Conservation (phyloP, 2,113 vertebrate genomes). For the Malaclemys terrapin region DNA sequence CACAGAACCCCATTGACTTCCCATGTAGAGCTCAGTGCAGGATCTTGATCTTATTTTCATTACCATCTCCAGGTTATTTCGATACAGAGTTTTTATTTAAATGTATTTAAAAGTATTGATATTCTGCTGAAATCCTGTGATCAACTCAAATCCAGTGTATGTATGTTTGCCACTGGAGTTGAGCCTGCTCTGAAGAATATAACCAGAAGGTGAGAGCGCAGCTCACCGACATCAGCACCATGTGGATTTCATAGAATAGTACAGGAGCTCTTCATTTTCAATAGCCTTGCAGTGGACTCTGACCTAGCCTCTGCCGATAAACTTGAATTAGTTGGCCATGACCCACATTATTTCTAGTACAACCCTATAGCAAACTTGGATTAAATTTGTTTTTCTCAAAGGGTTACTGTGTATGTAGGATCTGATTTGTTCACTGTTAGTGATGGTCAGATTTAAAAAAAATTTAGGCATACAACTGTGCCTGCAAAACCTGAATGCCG, state of each 20-base stretch:
- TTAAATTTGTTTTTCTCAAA: not conserved
- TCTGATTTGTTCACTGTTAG: not conserved
- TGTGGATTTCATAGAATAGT: not conserved
- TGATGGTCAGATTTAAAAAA: not conserved
- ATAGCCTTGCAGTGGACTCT: not conserved
- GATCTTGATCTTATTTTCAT: constrained; percentile 62
- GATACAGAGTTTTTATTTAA: constrained; percentile 66
- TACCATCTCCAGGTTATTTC: constrained; percentile 58
- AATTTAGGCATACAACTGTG: not conserved
- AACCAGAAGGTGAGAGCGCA: not conserved
- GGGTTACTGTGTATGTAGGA: not conserved
- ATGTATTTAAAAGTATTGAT: constrained; percentile 70
- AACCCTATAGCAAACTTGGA: not conserved
- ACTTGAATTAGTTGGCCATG: constrained; percentile 17
- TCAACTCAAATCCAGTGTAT: constrained; percentile 29
- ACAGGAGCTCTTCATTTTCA: constrained; percentile 5
- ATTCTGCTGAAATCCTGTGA: constrained; percentile 58
- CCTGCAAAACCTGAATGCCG: not conserved
- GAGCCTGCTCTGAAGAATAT: not conserved
- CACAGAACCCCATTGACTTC: constrained; percentile 50
- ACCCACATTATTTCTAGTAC: constrained; percentile 5
- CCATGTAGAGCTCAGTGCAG: constrained; percentile 54
- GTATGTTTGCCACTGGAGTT: not conserved
- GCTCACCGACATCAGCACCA: not conserved
- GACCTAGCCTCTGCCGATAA: constrained; percentile 3